A percentile compares a stretch with the other conserved stretches of the same genome.
Conservation (phyloP, 2,888 invertebrate species). For the Ischnus inquisitorius region DNA sequence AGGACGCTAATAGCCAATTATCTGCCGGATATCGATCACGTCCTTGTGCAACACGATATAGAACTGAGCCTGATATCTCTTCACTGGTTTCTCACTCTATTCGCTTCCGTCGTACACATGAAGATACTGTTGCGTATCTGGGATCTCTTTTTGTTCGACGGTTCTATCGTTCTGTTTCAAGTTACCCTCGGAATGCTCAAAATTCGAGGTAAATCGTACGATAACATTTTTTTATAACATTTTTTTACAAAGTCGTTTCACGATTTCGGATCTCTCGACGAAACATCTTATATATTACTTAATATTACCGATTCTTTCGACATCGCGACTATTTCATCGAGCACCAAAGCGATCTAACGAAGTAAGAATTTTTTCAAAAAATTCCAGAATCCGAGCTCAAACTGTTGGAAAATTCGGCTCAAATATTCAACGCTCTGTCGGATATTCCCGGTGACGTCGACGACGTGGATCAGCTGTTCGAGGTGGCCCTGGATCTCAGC, state of each 20-base stretch:
- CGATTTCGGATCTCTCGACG: no score
- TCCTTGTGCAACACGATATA: slow-evolving; percentile 97
- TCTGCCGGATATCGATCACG: slow-evolving; percentile 95
- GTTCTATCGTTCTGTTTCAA: slow-evolving; percentile 97
- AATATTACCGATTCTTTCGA: no score
- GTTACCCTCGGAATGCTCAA: slow-evolving; percentile 97
- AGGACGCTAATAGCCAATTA: slow-evolving; percentile 96
- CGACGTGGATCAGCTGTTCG: slow-evolving; percentile 95
- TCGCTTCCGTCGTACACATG: slow-evolving; percentile 98
- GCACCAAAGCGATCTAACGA: no score
- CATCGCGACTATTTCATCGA: no score
- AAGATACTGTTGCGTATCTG: slow-evolving; percentile 97
- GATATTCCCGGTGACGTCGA: slow-evolving; percentile 98
- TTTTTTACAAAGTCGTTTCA: no score
- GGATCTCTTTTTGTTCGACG: slow-evolving; percentile 99
- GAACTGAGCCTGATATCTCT: slow-evolving; percentile 98
- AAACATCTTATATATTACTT: no score
- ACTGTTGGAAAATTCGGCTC: slow-evolving; percentile 96
- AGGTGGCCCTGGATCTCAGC: slow-evolving; percentile 92
- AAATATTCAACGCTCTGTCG: slow-evolving; percentile 98
- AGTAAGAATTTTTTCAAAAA: no score
- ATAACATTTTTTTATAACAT: neutral
- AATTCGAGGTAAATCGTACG: slow-evolving; percentile 87
- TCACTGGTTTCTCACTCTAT: slow-evolving; percentile 99
- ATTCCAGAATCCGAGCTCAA: slow-evolving; percentile 91